Conservation (phyloP, 2,797 vertebrate species). For the Emys orbicularis region DNA sequence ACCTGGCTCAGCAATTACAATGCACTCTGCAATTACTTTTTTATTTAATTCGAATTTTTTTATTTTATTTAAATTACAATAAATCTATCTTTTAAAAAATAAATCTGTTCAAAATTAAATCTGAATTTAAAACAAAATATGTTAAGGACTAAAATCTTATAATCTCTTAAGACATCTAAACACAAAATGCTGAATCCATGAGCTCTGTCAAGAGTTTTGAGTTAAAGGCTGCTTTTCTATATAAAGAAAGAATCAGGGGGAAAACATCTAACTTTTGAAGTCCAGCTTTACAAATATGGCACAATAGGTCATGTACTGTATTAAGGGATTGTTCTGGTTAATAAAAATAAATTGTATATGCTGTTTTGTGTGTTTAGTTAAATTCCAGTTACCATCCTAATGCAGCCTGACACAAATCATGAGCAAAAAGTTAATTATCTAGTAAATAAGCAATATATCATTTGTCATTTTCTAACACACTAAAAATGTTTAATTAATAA, state of each 20-base stretch:
- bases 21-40: background rate
- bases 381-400: background rate
- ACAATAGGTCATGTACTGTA: background rate
- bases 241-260: background rate
- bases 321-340: background rate
- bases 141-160: background rate
- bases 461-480: background rate
- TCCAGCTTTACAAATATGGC: background rate
- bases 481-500: background rate
- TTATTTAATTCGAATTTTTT: background rate
- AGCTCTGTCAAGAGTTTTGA: background rate
- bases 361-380: background rate
- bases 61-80: background rate
- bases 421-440: background rate
- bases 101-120: background rate
- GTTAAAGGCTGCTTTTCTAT: background rate
- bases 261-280: background rate
- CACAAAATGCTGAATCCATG: background rate
- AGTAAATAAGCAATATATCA: background rate
- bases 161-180: background rate
- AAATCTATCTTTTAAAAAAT: background rate
- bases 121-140: background rate
- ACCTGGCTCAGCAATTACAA: background rate
- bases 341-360: background rate
- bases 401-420: background rate